Evolutionary conservation across 2,113 vertebrate species (phyloP).

Genomic region (Strigops habroptila): DNA sequence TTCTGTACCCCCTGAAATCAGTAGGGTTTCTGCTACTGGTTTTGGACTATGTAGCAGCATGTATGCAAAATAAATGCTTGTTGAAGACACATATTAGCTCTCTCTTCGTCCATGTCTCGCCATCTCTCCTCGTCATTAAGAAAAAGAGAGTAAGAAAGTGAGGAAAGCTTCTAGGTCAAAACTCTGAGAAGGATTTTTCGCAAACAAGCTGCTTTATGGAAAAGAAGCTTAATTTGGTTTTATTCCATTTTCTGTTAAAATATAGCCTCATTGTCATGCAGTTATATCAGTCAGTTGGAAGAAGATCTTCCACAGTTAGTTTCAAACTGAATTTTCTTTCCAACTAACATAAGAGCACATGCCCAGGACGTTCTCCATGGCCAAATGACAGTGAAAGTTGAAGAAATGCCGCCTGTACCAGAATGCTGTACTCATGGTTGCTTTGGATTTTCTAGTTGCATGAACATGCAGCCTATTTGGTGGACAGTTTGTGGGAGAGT

Average conservation of each 20-base stretch:
- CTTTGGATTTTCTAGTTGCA: constrained; percentile 85
- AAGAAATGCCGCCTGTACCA: not conserved
- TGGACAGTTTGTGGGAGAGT: constrained; percentile 98
- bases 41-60: not conserved
- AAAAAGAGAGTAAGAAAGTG: not conserved
- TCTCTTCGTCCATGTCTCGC: not conserved
- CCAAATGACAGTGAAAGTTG: not conserved
- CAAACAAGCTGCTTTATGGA: not conserved
- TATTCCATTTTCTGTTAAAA: not conserved
- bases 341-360: fast-evolving
- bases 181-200: not conserved
- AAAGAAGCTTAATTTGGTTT: not conserved
- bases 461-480: constrained; percentile 96
- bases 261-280: not conserved
- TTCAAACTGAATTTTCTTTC: not conserved
- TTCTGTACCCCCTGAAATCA: not conserved
- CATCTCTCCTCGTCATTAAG: not conserved
- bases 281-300: not conserved
- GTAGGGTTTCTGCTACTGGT: not conserved
- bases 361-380: not conserved
- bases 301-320: not conserved
- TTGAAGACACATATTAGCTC: not conserved
- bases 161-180: not conserved
- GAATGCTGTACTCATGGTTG: constrained; percentile 9
- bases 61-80: not conserved